Percentiles rank a stretch among this genome's conserved stretches.
Evolutionary conservation across 1,140 invertebrate species (phyloP).

Genomic region (Drosophila nasuta): DNA sequence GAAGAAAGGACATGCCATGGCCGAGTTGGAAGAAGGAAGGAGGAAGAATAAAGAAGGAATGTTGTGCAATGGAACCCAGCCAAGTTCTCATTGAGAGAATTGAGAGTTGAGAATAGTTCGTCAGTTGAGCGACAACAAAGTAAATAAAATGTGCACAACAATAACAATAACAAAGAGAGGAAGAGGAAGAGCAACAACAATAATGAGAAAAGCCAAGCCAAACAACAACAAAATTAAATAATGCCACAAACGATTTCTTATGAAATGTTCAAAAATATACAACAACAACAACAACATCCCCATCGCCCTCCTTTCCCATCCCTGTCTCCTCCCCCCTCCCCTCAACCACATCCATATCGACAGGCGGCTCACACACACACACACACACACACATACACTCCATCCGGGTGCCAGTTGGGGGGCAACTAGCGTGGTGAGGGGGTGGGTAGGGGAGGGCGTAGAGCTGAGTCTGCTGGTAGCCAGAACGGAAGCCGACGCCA

Average conservation of each 20-base stretch:
- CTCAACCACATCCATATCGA: constrained; percentile 7
- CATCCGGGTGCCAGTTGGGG: constrained; percentile 7
- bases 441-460: neutral
- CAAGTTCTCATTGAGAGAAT: constrained; percentile 44
- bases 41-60: neutral
- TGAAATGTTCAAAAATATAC: constrained; percentile 61
- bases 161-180: constrained; percentile 11
- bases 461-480: constrained; percentile 15
- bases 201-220: constrained; percentile 28
- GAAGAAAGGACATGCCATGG: neutral
- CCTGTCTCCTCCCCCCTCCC: neutral
- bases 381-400: constrained; percentile 23
- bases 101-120: constrained; percentile 31
- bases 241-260: constrained; percentile 56
- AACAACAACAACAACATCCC: constrained; percentile 21
- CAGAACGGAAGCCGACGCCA: constrained; percentile 64
- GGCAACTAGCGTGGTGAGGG: constrained; percentile 16
- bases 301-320: neutral
- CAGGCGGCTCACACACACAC: constrained; percentile 15
- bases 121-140: constrained; percentile 45
- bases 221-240: constrained; percentile 55
- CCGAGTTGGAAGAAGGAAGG: neutral
- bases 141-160: constrained; percentile 40
- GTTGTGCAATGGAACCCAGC: constrained; percentile 21
- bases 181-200: constrained; percentile 32